A percentile compares a stretch with the other conserved stretches of the same genome.
These are phyloP conservation scores for Epirrhoe tristata DNA, from an alignment of 2,888 invertebrate species.

Conservation along the genomic window DNA sequence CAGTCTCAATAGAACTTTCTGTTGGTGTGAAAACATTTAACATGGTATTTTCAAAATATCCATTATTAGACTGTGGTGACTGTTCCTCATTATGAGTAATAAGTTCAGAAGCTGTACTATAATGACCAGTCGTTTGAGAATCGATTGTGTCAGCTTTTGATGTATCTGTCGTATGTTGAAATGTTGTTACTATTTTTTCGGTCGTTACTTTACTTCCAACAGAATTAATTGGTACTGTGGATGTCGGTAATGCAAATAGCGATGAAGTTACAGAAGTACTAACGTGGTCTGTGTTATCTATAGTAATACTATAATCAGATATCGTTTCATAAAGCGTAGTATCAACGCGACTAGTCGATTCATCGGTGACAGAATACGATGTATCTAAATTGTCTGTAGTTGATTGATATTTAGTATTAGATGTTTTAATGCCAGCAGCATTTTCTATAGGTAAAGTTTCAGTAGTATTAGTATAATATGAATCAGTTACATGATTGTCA, in stretches of 20 bases:
- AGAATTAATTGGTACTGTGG: not conserved
- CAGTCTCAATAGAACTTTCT: not conserved
- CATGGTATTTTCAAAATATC: not conserved
- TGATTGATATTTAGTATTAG: not conserved
- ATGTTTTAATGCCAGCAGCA: not conserved
- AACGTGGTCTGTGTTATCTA: not conserved
- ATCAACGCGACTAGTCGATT: not conserved
- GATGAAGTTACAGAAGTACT: not conserved
- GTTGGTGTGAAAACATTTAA: not conserved
- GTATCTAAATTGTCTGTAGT: not conserved
- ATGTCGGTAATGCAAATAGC: not conserved
- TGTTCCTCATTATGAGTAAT: not conserved
- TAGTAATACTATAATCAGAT: not conserved
- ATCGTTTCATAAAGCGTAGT: not conserved
- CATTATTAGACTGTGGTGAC: not conserved
- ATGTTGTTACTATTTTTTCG: not conserved
- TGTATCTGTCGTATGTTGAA: too few species aligned
- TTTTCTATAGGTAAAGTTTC: not conserved
- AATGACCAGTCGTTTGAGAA: not conserved
- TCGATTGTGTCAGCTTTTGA: not conserved
- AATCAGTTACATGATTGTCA: too few species aligned
- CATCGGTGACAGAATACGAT: not conserved
- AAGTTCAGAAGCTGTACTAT: not conserved
- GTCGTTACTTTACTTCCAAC: not conserved
- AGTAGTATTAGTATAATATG: not conserved